Base-by-base conservation (phyloP, 2,113 vertebrate genomes). In the Semnornis frantzii region DNA sequence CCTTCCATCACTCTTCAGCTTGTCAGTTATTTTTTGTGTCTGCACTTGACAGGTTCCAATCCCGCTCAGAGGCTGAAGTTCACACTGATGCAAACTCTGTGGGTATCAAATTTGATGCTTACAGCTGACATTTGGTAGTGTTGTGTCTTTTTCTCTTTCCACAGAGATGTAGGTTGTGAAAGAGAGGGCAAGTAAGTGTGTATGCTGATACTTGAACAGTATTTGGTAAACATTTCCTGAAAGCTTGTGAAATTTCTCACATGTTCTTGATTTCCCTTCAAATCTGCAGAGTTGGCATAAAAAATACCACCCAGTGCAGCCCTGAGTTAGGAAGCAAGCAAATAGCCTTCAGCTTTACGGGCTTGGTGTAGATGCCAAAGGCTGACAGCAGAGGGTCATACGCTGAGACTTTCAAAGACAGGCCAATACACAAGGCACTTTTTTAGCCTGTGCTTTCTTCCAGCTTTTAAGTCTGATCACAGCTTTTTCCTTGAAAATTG, bases 171-270 rank as follows among this genome's bases (percentile, higher is more conserved):
- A 69, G 73, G 54, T 86, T 93, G 95, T 90, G 85, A 90, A 90
- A 96, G 86, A 82, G 66, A 68, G 54, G 66, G 64, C 79, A 27
- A 91, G n/a, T 73, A 68, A 71, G 54, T 20, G 60, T 68, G n/a
- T 80, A 10, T 60, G 64, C 85, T 91, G 63, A 37, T 31, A 88
- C 73, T 37, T 58, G 46, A 94, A 24, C 83, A n/a, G 39, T 64
- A 54, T 91, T 96, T 88, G 80, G 93, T 94, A 88, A 94, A 90
- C 83, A 86, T 76, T 95, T 95, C 90, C 87, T 87, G 64, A 84
- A 88, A 93, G 82, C 89, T 94, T 95, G 82, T 93, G 94, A 96
- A 85, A 95, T 95, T 89, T 95, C 87, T 91, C 91, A 92, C 68
- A 27, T 85, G 79, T 58, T 92, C 80, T 63, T 81, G 59, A 64